These are phyloP conservation scores for Megathymus violae DNA, from an alignment of 1,140 invertebrate species.

Conservation along the genomic window DNA sequence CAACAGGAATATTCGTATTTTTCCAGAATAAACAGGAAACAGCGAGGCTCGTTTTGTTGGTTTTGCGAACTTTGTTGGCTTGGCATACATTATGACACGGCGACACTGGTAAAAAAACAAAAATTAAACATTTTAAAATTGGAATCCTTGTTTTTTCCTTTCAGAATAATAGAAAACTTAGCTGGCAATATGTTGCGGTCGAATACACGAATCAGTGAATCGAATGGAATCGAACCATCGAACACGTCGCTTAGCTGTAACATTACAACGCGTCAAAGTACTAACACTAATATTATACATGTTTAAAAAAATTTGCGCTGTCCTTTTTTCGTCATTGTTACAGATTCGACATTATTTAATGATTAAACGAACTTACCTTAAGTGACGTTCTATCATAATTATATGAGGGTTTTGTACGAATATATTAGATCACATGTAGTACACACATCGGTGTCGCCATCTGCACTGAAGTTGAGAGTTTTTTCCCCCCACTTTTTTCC, in stretches of 20 bases:
- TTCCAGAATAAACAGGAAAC: constrained; percentile 19
- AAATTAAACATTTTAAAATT: constrained; percentile 20
- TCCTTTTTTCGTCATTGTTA: no score
- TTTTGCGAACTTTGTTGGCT: constrained; percentile 25
- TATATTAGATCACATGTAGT: no score
- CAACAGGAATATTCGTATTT: constrained; percentile 19
- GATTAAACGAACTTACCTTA: no score
- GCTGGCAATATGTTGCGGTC: background rate
- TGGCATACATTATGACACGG: constrained; percentile 14
- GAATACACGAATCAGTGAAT: constrained; percentile 10
- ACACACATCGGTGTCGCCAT: no score
- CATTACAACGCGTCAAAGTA: constrained; percentile 8
- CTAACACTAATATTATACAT: no score
- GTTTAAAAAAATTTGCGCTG: no score
- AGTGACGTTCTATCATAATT: no score
- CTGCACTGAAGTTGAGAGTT: no score
- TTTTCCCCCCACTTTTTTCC: no score
- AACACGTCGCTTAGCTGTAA: constrained; percentile 17
- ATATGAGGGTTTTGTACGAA: no score
- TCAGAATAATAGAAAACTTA: background rate
- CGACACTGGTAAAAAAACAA: constrained; percentile 14
- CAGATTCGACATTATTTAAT: no score
- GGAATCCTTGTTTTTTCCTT: constrained; percentile 15
- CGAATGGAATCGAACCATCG: constrained; percentile 17
- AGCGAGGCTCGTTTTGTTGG: constrained; percentile 20